Evolutionary conservation across 1,140 invertebrate genomes (phyloP), one percentile per base, ranked within the genome.

Genomic region (Drosophila prosaltans): DNA sequence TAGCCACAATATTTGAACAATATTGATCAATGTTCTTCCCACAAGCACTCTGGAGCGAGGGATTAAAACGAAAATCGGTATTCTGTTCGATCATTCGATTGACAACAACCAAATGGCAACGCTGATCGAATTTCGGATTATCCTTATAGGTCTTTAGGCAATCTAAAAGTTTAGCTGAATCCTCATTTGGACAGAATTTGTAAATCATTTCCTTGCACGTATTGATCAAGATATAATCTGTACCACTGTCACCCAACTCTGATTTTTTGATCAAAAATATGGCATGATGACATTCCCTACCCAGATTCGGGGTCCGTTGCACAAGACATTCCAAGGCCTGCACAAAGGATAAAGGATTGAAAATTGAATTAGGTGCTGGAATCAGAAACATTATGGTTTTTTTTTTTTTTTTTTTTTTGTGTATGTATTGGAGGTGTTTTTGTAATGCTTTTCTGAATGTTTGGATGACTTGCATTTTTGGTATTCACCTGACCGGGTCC

Each of bases 21-120:
- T 95, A 96, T 85, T 95, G 95, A 74, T 92, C 93, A n/a, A 95
- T 95, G 83, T 98, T 97, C 72, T 93, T 83, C 39, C 94, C 93
- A 88, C 98, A 99, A 4, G 95, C 94, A 70, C 95, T 95, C 91
- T 97, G 96, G 16, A 88, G 93, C 6, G 95, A 94, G 11, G 97
- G 97, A 93, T 99, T 99, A 57, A 99, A 95, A 76, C 98, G 94
- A 83, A 97, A 97, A 93, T 99, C 98, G 54, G 95, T 94, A 91
- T 97, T 98, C 93, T 98, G 97, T 92, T 98, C 97, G 65, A 98
- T 96, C 95, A 99, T 96, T 90, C 98, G 94, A 92, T 96, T 96
- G 7, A 97, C 93, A 2, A 99, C 96, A 10, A 99, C 94, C 60
- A 95, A 93, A 84, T 97, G 95, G 92, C 99, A 99, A 62, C 95